Conservation (phyloP, 37 sponge, comb jelly and placozoan genomes). For the Oscarella lobularis region DNA sequence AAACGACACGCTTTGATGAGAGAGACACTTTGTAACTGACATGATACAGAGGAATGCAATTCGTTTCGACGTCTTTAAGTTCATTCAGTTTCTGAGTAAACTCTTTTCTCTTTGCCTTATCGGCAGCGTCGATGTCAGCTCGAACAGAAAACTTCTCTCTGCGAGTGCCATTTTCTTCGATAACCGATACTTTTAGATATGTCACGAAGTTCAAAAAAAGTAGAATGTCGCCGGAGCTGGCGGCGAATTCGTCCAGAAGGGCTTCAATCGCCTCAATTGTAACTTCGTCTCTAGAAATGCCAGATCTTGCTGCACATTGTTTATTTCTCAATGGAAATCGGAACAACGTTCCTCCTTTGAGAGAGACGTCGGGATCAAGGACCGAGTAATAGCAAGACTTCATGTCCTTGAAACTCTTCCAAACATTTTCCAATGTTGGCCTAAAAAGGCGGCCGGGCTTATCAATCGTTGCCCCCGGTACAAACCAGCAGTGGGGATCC, state of each 20-base stretch:
- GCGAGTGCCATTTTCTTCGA: background rate
- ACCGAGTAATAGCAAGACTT: background rate
- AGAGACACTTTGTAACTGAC: background rate
- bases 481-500: background rate
- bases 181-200: background rate
- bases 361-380: background rate
- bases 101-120: background rate
- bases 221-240: background rate
- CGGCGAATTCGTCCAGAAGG: background rate
- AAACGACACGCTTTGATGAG: too few species aligned
- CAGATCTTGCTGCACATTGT: background rate
- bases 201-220: background rate
- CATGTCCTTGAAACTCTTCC: background rate
- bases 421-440: background rate
- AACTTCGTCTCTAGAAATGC: background rate
- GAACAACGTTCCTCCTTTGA: background rate
- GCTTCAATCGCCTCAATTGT: background rate
- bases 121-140: background rate
- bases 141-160: background rate
- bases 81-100: background rate
- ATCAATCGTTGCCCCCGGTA: background rate
- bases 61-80: background rate
- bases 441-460: background rate
- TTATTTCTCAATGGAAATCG: constrained; percentile 1
- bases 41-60: too few species aligned